A percentile compares a stretch with the other conserved stretches of the same genome.
Conservation (phyloP, 2,113 vertebrate genomes). For the Gopherus evgoodei region DNA sequence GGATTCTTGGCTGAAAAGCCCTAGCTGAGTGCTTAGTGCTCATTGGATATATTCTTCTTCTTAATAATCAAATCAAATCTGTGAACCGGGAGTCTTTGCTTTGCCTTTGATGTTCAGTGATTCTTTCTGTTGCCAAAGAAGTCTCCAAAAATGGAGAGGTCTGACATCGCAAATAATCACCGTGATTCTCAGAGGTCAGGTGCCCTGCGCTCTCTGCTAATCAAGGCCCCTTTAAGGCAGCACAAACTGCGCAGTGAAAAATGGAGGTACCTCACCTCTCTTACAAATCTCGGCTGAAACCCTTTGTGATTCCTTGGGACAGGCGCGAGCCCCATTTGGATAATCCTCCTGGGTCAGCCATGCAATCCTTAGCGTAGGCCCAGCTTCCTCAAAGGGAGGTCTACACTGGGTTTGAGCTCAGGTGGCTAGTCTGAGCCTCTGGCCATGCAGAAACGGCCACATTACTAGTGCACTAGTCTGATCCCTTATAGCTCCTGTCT, state of each 20-base stretch:
- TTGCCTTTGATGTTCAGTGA: not conserved
- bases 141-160: not conserved
- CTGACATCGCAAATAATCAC: not conserved
- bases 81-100: not conserved
- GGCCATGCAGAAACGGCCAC: too few species aligned
- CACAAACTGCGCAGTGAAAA: too few species aligned
- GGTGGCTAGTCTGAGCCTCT: too few species aligned
- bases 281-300: not conserved
- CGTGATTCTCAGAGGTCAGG: too few species aligned
- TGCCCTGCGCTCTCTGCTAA: not conserved
- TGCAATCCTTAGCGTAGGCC: not conserved
- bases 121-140: not conserved
- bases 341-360: not conserved
- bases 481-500: too few species aligned
- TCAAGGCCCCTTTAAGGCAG: not conserved
- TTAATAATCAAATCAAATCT: not conserved
- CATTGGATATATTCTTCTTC: not conserved
- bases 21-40: not conserved
- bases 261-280: too few species aligned
- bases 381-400: too few species aligned
- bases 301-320: not conserved
- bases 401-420: too few species aligned
- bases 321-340: not conserved
- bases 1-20: not conserved
- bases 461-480: too few species aligned